Percentiles rank a stretch among this genome's conserved stretches.
phyloP scores from a whole-genome alignment of 2,113 vertebrate species.

The Miniopterus natalensis region DNA sequence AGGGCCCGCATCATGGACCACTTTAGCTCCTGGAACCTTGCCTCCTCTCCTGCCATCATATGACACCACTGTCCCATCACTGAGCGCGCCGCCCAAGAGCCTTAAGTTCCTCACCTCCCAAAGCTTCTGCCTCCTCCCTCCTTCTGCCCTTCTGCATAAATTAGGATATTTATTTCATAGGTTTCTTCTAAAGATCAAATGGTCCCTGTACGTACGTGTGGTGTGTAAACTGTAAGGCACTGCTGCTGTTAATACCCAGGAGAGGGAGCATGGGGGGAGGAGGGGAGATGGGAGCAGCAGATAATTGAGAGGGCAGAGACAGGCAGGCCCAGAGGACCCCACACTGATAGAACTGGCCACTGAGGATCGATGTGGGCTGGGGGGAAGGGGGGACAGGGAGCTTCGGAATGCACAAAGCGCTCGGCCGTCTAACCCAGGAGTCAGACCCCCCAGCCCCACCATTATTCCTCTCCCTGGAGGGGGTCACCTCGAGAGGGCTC shows the following conservation, averaged over 20 bases:
- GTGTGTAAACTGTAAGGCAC: background rate
- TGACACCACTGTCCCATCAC: background rate
- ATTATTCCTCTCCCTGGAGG: conserved; percentile 54
- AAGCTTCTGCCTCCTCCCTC: background rate
- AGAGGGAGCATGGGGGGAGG: background rate
- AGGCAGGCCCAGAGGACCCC: background rate
- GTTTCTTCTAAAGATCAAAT: background rate
- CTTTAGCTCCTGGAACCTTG: background rate
- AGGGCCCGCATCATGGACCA: too few relatives aligned
- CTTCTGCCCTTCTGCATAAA: background rate
- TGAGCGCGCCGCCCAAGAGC: too few relatives aligned
- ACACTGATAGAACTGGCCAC: background rate
- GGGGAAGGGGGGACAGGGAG: background rate
- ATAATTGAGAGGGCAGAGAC: conserved; percentile 47
- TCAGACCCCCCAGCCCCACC: background rate
- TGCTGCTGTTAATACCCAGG: background rate
- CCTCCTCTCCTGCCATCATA: background rate
- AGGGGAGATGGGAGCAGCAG: background rate
- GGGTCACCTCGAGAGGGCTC: conserved; percentile 10
- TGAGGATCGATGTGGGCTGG: background rate
- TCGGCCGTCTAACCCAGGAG: background rate
- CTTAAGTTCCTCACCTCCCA: background rate
- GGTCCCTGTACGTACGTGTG: background rate
- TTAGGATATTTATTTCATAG: background rate
- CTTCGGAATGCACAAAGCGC: conserved; percentile 1